Evolutionary conservation across 2,888 invertebrate genomes (phyloP), one percentile per base, ranked within the genome.

Genomic region (Hirtodrosophila trivittata): DNA sequence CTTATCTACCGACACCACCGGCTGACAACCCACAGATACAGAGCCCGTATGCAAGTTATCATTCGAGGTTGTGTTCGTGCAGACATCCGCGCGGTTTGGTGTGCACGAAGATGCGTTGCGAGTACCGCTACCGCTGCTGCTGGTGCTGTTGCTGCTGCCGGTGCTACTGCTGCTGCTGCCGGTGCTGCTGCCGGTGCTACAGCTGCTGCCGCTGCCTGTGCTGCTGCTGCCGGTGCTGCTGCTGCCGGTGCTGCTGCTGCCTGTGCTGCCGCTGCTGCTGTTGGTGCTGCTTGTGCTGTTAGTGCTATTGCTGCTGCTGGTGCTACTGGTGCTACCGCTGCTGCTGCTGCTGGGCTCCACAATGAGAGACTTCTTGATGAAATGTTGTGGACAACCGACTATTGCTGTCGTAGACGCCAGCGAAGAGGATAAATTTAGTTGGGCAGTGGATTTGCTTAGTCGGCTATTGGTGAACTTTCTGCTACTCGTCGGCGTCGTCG

Each of bases 401-500:
- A 42, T 26, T 1, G 43, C 25, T 7, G 38, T 43, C 3, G 67
- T 21, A 10, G 45, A 37, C 3, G 45, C 69, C 46, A 91, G 71
- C 50, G 88, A 72, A 45, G 87, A 80, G 66, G 89, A 85, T 67
- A 91, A 78, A 80, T 91, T 91, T 28, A 90, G 77, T 87, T 91
- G 91, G 80, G 90, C 90, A 85, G 89, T 89, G 78, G 91, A 90
- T 84, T 90, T 91, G 70, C 87, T 89, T 70, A 90, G 75, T 65
- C 90, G 88, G 56, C 80, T 89, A 50, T 86, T 89, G 56, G 75
- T 86, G 32, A 77, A 87, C 60, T 85, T 87, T 55, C 91, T 86
- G 72, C 91, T 91, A 75, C 90, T 91, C 7, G 91, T 91, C 30
- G 91, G 91, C 25, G 91, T 91, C 50, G 90, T 83, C 59, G 89